Evolutionary conservation across 2,797 vertebrate genomes (phyloP).

Genomic region (Distichodus sexfasciatus): DNA sequence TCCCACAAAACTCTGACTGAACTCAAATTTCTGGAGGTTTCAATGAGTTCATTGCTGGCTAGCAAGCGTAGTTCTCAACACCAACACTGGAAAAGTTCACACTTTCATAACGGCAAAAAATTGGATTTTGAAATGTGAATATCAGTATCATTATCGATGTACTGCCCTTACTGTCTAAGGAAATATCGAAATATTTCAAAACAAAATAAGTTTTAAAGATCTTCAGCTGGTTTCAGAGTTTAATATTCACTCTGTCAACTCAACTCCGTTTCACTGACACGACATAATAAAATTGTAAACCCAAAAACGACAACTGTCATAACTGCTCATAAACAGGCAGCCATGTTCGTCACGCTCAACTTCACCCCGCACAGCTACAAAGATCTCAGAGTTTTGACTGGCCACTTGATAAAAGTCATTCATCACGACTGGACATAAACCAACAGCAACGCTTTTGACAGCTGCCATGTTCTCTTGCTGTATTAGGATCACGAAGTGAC

Average conservation of each 20-base stretch:
- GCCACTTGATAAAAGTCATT: constrained; percentile 52
- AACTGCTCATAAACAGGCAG: constrained; percentile 46
- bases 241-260: constrained; percentile 36
- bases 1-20: not conserved
- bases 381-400: constrained; percentile 45
- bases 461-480: constrained; percentile 49
- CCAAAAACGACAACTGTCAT: constrained; percentile 48
- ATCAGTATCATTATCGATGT: not conserved
- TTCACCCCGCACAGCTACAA: constrained; percentile 32
- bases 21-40: not conserved
- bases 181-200: no score
- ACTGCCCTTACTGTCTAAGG: not conserved
- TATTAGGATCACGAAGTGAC: constrained; percentile 43
- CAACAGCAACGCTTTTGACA: constrained; percentile 40
- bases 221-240: constrained; percentile 17
- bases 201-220: no score
- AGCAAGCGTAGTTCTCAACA: not conserved
- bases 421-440: constrained; percentile 49
- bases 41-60: not conserved
- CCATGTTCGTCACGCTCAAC: constrained; percentile 45
- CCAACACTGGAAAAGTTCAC: not conserved
- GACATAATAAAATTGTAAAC: constrained; percentile 33
- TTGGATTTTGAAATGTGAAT: not conserved
- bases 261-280: constrained; percentile 9
- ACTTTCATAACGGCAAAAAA: not conserved